A percentile compares a stretch with the other conserved stretches of the same genome.
Evolutionary conservation across 2,797 vertebrate genomes (phyloP).

Genomic region (Geotria australis): DNA sequence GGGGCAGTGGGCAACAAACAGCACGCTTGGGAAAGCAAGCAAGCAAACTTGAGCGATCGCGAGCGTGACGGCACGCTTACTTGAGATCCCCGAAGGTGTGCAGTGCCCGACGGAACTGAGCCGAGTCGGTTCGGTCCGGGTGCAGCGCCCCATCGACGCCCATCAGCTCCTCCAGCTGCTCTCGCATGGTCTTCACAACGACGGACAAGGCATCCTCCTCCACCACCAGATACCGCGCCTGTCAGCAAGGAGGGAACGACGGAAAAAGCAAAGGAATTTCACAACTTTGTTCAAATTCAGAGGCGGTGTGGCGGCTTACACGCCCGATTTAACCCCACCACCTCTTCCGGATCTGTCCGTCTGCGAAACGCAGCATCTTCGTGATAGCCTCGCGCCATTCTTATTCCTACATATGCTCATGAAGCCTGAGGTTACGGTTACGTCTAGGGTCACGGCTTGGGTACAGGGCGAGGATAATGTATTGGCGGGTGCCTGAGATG

Average conservation of each 20-base stretch:
- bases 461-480: neutral
- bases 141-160: conserved; percentile 61
- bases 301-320: too few species aligned
- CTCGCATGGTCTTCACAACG: conserved; percentile 57
- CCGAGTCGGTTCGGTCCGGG: conserved; percentile 73
- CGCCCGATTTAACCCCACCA: too few species aligned
- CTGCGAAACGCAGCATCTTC: too few species aligned
- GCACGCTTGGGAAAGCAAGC: neutral
- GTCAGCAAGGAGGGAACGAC: neutral
- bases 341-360: too few species aligned
- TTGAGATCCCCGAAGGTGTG: conserved; percentile 77
- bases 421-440: neutral
- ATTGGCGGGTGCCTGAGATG: neutral
- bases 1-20: too few species aligned
- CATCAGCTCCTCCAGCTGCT: conserved; percentile 51
- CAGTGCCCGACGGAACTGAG: conserved; percentile 54
- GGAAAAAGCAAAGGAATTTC: too few species aligned
- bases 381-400: too few species aligned
- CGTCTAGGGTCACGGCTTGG: neutral
- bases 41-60: neutral
- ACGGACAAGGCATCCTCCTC: conserved; percentile 57
- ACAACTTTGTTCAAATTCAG: too few species aligned
- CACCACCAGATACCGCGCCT: conserved; percentile 84
- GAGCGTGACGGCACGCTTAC: conserved; percentile 13
- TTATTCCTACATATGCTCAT: too few species aligned